Conservation (phyloP, 2,888 invertebrate species). For the Saturnia pavonia region DNA sequence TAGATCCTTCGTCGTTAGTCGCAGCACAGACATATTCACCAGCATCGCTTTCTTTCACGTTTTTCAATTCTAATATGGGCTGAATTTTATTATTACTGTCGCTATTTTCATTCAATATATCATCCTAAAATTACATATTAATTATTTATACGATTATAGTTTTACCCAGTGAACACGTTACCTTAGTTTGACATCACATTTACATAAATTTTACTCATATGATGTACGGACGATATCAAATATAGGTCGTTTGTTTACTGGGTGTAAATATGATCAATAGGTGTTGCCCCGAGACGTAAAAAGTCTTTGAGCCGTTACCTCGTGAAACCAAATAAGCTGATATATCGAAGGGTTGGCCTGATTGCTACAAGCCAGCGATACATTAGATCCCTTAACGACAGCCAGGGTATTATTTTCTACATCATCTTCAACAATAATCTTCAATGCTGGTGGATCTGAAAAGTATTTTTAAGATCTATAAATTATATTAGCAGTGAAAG, state of each 20-base stretch:
- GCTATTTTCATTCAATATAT: constrained; percentile 46
- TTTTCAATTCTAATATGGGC: constrained; percentile 48
- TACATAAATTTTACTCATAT: no score
- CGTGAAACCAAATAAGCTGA: constrained; percentile 66
- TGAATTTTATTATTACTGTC: constrained; percentile 43
- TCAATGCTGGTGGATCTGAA: constrained; percentile 62
- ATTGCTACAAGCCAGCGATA: constrained; percentile 62
- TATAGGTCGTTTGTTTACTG: no score
- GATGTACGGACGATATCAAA: no score
- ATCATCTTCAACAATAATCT: constrained; percentile 53
- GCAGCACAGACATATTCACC: constrained; percentile 72
- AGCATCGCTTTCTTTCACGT: constrained; percentile 52
- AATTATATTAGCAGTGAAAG: not conserved
- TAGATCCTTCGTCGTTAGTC: constrained; percentile 59
- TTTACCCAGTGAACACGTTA: not conserved
- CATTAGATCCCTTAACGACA: constrained; percentile 58
- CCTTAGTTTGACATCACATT: not conserved
- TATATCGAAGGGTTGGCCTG: constrained; percentile 65
- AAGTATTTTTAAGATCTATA: not conserved
- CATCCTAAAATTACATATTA: constrained; percentile 51
- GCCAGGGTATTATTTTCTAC: constrained; percentile 55
- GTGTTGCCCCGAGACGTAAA: no score
- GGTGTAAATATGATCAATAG: no score
- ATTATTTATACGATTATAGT: no score
- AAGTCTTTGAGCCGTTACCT: constrained; percentile 43